A percentile compares a stretch with the other conserved stretches of the same genome.
These are phyloP conservation scores for Vanessa tameamea DNA, from an alignment of 1,140 invertebrate genomes.

Conservation along the genomic window DNA sequence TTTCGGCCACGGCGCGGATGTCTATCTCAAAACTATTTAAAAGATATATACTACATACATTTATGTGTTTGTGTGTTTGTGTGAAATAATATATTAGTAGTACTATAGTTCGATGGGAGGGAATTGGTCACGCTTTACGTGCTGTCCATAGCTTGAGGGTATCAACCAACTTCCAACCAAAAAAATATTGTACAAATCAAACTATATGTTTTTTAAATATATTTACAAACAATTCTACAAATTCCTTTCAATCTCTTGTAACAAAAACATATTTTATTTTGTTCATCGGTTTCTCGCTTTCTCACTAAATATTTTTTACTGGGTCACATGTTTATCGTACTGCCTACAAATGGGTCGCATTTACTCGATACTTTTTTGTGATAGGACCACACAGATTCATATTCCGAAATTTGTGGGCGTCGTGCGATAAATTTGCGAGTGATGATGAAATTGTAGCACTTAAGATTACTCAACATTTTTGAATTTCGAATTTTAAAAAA, in stretches of 20 bases:
- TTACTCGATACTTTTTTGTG: slow-evolving; percentile 44
- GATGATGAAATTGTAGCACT: slow-evolving; percentile 28
- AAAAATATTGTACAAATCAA: no score
- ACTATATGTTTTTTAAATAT: neutral
- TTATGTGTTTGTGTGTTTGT: no score
- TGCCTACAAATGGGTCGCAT: slow-evolving; percentile 17
- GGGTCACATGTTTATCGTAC: slow-evolving; percentile 35
- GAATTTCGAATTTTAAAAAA: no score
- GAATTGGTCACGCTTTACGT: no score
- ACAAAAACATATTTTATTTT: neutral
- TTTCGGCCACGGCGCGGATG: no score
- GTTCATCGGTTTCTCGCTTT: no score
- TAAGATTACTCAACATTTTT: neutral
- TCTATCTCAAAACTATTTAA: no score
- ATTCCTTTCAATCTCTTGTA: neutral
- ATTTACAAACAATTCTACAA: neutral
- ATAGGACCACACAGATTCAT: slow-evolving; percentile 41
- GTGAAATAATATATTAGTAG: no score
- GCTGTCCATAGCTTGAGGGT: no score
- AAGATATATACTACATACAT: no score
- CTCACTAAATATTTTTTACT: slow-evolving; percentile 14
- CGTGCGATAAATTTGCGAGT: slow-evolving; percentile 35
- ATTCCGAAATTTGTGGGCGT: slow-evolving; percentile 38
- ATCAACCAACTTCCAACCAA: no score
- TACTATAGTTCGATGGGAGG: no score